Conservation (phyloP, 2,797 vertebrate genomes). For the Allobates femoralis region DNA sequence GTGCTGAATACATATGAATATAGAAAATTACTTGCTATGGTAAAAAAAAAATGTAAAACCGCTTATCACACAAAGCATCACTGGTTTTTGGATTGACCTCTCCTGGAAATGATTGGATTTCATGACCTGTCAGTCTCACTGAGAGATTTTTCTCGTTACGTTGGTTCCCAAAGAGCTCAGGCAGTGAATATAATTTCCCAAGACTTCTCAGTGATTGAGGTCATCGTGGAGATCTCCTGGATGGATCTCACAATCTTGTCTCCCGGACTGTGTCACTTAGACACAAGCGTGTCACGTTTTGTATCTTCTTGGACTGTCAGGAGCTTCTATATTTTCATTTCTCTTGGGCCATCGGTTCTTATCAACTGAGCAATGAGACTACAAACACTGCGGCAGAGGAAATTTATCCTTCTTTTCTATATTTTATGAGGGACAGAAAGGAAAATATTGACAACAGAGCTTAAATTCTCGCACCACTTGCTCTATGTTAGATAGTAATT, state of each 20-base stretch:
- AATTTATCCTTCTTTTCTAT: conserved; percentile 44
- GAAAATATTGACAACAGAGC: not conserved
- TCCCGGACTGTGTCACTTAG: conserved; percentile 26
- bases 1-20: conserved; percentile 22
- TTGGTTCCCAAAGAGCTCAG: conserved; percentile 25
- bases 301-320: conserved; percentile 55
- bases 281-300: conserved; percentile 34
- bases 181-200: conserved; percentile 53
- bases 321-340: conserved; percentile 50
- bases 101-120: conserved; percentile 38
- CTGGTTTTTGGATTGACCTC: conserved; percentile 37
- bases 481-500: not conserved
- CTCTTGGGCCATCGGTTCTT: conserved; percentile 31
- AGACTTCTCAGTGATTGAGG: conserved; percentile 60
- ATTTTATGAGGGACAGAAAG: conserved; percentile 42
- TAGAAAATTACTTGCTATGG: not conserved
- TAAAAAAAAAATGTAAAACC: conserved; percentile 34
- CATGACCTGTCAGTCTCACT: conserved; percentile 42
- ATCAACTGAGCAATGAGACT: conserved; percentile 28
- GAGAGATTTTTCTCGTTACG: conserved; percentile 41
- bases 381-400: conserved; percentile 4
- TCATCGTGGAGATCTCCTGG: conserved; percentile 40
- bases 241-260: conserved; percentile 29
- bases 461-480: not conserved
- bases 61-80: not conserved